These are phyloP conservation scores for Cardinalis cardinalis DNA, from an alignment of 2,113 vertebrate genomes.

Conservation along the genomic window DNA sequence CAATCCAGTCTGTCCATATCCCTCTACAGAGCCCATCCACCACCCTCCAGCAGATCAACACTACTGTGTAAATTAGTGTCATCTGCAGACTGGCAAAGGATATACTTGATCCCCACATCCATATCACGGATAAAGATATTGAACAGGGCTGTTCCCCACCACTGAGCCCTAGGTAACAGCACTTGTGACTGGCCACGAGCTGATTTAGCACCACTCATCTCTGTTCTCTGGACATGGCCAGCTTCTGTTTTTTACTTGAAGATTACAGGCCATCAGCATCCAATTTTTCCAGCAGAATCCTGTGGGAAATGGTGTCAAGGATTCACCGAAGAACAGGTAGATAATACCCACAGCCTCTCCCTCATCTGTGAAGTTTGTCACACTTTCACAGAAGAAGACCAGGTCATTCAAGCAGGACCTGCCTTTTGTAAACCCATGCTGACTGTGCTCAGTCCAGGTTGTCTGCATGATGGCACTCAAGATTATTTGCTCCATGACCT, in stretches of 20 bases:
- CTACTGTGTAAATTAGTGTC: accelerated
- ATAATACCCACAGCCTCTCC: not conserved
- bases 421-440: accelerated
- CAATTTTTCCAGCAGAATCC: not conserved
- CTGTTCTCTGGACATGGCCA: accelerated
- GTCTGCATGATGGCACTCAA: not conserved
- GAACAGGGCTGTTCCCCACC: too few species aligned
- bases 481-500: not conserved
- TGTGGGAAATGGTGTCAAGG: not conserved
- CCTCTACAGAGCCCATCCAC: not conserved
- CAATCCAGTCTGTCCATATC: not conserved
- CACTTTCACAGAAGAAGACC: not conserved
- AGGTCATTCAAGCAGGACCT: not conserved
- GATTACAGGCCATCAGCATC: not conserved
- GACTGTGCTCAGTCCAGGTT: not conserved
- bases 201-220: not conserved
- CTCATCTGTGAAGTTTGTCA: not conserved
- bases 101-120: not conserved
- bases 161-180: not conserved
- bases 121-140: not conserved
- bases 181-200: not conserved
- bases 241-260: not conserved
- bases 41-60: too few species aligned
- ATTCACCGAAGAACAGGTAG: not conserved
- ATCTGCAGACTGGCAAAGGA: not conserved